A percentile compares a stretch with the other conserved stretches of the same genome.
phyloP scores from a whole-genome alignment of 1,140 invertebrate species.

The Hesperophylax magnus region DNA sequence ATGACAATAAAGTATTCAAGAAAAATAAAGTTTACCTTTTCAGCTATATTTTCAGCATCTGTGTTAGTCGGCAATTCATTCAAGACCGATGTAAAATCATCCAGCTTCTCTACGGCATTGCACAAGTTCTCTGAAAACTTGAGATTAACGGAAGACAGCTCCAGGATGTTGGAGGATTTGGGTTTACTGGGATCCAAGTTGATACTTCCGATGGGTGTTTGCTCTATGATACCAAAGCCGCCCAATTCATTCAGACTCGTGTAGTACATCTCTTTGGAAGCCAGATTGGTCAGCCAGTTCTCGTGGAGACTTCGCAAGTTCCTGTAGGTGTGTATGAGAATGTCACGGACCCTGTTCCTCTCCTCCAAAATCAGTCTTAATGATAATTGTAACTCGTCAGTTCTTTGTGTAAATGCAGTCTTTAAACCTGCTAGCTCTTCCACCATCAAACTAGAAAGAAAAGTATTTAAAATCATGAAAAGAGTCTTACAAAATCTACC shows the following conservation, averaged over 20 bases:
- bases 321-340: conserved; percentile 79
- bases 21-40: conserved; percentile 43
- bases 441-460: conserved; percentile 82
- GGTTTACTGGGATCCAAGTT: conserved; percentile 66
- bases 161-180: conserved; percentile 67
- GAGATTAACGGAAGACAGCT: conserved; percentile 66
- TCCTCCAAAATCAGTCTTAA: conserved; percentile 84
- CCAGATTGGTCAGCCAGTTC: conserved; percentile 67
- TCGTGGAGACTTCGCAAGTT: conserved; percentile 71
- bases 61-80: conserved; percentile 63
- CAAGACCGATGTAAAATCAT: conserved; percentile 62
- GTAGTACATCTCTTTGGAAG: conserved; percentile 55
- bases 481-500: too few relatives aligned
- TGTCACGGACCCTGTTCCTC: conserved; percentile 78
- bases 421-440: conserved; percentile 91
- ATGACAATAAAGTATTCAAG: background rate
- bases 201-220: conserved; percentile 65
- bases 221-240: conserved; percentile 60
- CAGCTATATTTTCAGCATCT: conserved; percentile 63
- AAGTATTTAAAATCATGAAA: background rate
- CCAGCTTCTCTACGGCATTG: conserved; percentile 64
- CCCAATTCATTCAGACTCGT: conserved; percentile 58
- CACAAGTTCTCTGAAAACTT: conserved; percentile 68
- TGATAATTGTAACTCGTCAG: conserved; percentile 81
- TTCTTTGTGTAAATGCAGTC: conserved; percentile 81